Conservation (phyloP, 2,113 vertebrate species). For the Aegithalos caudatus region DNA sequence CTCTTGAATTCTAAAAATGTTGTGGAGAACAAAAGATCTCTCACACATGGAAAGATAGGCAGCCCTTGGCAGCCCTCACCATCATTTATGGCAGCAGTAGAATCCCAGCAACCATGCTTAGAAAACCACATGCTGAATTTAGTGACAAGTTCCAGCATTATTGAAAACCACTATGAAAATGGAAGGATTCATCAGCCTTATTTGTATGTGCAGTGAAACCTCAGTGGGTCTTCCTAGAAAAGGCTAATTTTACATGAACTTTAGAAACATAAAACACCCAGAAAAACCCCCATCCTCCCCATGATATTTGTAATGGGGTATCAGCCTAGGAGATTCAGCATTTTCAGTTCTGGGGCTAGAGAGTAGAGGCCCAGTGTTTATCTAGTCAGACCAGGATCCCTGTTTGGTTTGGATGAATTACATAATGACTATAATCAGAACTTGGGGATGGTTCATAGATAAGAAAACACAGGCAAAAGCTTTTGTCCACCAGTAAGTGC, state of each 20-base stretch:
- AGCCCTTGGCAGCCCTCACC: neutral
- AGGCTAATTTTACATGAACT: neutral
- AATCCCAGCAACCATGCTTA: neutral
- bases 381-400: neutral
- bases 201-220: fast-evolving
- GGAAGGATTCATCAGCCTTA: neutral
- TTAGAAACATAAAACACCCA: neutral
- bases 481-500: neutral
- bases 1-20: neutral
- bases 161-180: neutral
- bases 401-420: conserved; percentile 13
- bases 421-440: neutral
- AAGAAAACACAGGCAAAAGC: neutral
- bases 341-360: neutral
- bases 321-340: neutral
- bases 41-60: neutral
- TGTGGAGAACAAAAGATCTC: neutral
- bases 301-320: neutral
- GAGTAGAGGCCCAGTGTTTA: neutral
- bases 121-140: neutral
- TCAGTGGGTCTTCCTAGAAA: neutral
- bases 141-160: neutral
- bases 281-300: neutral
- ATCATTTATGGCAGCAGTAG: neutral
- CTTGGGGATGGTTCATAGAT: neutral